Percentiles rank a stretch among this genome's conserved stretches.
phyloP scores from a whole-genome alignment of 2,113 vertebrate species.

The Sterrhoptilus dennistouni region DNA sequence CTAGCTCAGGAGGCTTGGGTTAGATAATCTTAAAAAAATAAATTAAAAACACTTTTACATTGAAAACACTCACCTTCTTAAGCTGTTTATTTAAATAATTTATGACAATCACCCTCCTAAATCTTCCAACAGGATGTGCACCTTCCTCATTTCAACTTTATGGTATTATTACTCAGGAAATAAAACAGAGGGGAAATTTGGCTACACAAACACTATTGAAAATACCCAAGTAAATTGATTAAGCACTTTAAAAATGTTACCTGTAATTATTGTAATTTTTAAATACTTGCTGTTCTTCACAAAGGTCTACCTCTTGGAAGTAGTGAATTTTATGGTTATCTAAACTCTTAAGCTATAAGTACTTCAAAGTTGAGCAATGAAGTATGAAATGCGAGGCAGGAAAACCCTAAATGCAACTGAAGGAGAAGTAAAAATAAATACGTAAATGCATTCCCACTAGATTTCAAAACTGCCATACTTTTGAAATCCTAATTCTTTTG shows the following conservation, averaged over 20 bases:
- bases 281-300: background rate
- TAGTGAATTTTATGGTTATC: background rate
- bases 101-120: background rate
- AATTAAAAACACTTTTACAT: background rate
- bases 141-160: background rate
- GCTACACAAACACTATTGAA: background rate
- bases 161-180: background rate
- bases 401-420: constrained; percentile 47
- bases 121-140: background rate
- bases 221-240: background rate
- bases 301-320: background rate
- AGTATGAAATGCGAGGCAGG: constrained; percentile 26
- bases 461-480: constrained; percentile 43
- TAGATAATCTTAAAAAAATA: background rate
- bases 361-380: background rate
- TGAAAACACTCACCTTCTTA: background rate
- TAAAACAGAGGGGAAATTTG: background rate
- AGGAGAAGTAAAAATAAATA: constrained; percentile 56
- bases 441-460: background rate
- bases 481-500: background rate
- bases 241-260: background rate
- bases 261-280: background rate
- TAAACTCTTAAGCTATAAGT: background rate
- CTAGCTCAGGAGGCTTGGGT: background rate
- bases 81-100: background rate